These are phyloP conservation scores for Petromus typicus DNA, from an alignment of 2,113 vertebrate genomes.

Conservation along the genomic window DNA sequence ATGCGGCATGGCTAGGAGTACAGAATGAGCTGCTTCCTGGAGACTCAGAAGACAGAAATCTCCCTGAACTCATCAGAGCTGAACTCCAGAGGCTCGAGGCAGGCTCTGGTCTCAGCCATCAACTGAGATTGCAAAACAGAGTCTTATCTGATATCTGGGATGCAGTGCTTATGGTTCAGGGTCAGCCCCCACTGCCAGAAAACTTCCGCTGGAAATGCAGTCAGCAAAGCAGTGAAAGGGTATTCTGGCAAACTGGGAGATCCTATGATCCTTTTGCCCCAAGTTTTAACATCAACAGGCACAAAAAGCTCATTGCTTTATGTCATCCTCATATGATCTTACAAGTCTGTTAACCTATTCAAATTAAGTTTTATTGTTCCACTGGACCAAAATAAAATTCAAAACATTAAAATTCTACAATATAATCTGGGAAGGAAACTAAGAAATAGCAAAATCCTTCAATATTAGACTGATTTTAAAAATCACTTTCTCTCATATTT, in stretches of 20 bases:
- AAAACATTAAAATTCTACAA: constrained; percentile 40
- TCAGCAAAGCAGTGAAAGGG: background rate
- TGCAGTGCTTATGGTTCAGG: background rate
- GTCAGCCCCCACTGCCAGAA: background rate
- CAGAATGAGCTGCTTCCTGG: background rate
- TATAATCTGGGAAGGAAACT: background rate
- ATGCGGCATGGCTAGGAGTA: background rate
- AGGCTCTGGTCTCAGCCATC: background rate
- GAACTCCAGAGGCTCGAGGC: background rate
- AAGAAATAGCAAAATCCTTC: background rate
- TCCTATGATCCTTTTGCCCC: background rate
- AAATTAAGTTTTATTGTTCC: background rate
- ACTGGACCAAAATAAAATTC: constrained; percentile 4
- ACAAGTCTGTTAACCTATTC: background rate
- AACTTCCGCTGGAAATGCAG: background rate
- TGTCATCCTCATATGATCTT: background rate
- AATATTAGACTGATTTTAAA: background rate
- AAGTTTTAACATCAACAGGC: background rate
- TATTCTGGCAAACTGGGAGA: background rate
- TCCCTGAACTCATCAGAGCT: background rate
- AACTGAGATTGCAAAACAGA: background rate
- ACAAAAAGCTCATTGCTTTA: background rate
- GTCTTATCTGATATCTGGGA: background rate
- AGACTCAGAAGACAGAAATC: background rate
- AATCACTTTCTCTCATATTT: constrained; percentile 40